Conservation (phyloP, 1,140 invertebrate species). For the Leptinotarsa lineolata region DNA sequence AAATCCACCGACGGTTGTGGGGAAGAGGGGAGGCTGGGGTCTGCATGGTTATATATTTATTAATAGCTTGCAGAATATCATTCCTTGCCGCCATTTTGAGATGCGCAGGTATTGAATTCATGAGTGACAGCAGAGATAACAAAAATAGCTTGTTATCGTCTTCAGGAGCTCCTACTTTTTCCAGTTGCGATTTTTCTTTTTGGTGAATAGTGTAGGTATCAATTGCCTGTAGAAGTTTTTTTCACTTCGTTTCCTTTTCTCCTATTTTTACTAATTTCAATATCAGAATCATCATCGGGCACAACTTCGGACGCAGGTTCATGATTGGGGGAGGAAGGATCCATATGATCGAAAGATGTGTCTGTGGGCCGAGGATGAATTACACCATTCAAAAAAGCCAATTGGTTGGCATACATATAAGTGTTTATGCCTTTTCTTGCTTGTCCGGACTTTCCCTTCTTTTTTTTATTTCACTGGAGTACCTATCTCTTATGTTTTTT, state of each 20-base stretch:
- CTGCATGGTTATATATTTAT: conserved; percentile 12
- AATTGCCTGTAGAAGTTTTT: conserved; percentile 7
- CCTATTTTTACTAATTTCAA: not conserved
- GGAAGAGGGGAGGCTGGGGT: not conserved
- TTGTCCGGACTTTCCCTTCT: conserved; percentile 16
- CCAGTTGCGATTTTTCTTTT: not conserved
- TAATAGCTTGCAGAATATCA: conserved; percentile 9
- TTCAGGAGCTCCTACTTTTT: not conserved
- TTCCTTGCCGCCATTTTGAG: not conserved
- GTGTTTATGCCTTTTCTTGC: conserved; percentile 4
- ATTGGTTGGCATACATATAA: conserved; percentile 19
- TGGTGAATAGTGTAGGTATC: not conserved
- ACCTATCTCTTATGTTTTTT: conserved; percentile 17
- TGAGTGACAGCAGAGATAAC: not conserved
- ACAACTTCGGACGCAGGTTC: not conserved
- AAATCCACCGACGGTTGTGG: not conserved
- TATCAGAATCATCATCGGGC: not conserved
- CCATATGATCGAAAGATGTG: conserved; percentile 13
- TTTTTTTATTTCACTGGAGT: conserved; percentile 13
- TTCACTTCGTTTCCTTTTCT: conserved; percentile 6
- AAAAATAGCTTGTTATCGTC: not conserved
- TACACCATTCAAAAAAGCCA: conserved; percentile 12
- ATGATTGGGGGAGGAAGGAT: not conserved
- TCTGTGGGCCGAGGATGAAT: conserved; percentile 16
- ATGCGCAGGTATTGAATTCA: not conserved